Percentiles rank a stretch among this genome's conserved stretches.
phyloP scores from a whole-genome alignment of 1,140 invertebrate genomes.

The Drosophila erecta region DNA sequence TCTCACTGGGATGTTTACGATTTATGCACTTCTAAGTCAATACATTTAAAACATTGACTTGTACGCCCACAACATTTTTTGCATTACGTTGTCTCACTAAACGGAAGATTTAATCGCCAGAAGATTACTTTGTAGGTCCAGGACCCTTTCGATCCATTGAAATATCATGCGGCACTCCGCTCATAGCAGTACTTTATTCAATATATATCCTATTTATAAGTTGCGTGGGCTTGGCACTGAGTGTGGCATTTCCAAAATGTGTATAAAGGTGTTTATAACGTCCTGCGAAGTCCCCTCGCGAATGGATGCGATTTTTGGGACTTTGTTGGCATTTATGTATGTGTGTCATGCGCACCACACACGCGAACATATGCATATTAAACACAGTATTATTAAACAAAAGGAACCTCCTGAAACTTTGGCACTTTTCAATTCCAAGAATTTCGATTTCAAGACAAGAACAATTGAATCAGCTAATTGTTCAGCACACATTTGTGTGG shows the following conservation, averaged over 20 bases:
- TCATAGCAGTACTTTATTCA: background rate
- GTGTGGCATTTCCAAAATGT: background rate
- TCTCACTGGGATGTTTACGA: too few relatives aligned
- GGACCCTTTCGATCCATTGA: background rate
- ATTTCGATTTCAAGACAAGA: too few relatives aligned
- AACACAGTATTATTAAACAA: background rate
- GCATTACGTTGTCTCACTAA: background rate
- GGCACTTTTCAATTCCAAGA: background rate
- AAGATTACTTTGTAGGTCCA: background rate
- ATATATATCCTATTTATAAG: background rate
- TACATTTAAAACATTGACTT: too few relatives aligned
- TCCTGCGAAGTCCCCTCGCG: too few relatives aligned
- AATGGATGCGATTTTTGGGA: background rate
- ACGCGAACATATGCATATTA: conserved; percentile 12
- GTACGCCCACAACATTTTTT: background rate
- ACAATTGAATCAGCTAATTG: background rate
- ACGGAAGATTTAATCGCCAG: background rate
- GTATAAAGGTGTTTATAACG: conserved; percentile 7
- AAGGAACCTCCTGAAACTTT: background rate
- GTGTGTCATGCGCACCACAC: conserved; percentile 5
- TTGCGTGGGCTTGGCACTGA: background rate
- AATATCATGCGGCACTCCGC: background rate
- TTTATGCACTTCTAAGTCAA: background rate
- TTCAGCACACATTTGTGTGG: background rate
- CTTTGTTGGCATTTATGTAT: conserved; percentile 9